A percentile compares a stretch with the other conserved stretches of the same genome.
phyloP scores from a whole-genome alignment of 2,888 invertebrate genomes.

The Diabrotica balteata region DNA sequence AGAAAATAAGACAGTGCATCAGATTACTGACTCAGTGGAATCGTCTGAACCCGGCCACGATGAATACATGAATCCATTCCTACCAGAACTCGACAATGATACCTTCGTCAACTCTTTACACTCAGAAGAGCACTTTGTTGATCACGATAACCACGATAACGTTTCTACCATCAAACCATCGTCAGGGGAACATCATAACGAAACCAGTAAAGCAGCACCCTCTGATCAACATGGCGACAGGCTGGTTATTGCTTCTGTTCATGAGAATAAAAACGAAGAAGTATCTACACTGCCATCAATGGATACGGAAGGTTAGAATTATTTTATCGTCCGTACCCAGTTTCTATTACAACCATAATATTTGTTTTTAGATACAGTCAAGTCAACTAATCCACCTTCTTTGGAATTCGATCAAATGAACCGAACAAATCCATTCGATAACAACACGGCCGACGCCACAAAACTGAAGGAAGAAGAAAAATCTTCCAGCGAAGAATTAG shows the following conservation, averaged over 20 bases:
- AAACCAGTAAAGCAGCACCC: background rate
- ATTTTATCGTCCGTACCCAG: no score
- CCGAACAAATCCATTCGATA: constrained; percentile 63
- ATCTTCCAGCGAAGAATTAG: constrained; percentile 22
- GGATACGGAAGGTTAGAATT: no score
- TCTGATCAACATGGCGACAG: background rate
- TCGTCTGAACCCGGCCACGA: constrained; percentile 45
- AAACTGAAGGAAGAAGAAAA: background rate
- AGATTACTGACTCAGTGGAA: constrained; percentile 37
- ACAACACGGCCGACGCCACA: constrained; percentile 46
- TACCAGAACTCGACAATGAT: constrained; percentile 71
- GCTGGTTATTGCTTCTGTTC: no score
- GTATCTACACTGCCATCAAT: no score
- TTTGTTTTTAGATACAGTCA: constrained; percentile 39
- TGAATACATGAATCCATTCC: constrained; percentile 72
- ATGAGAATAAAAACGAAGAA: background rate
- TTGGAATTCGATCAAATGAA: constrained; percentile 59
- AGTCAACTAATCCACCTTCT: constrained; percentile 58
- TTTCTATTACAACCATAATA: no score
- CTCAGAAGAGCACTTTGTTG: constrained; percentile 58
- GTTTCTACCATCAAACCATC: constrained; percentile 42
- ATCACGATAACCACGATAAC: constrained; percentile 41
- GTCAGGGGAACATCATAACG: constrained; percentile 38
- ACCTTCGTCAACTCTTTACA: constrained; percentile 67
- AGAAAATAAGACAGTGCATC: constrained; percentile 4